phyloP scores from a whole-genome alignment of 2,113 vertebrate species.

The Rhinichthys klamathensis region DNA sequence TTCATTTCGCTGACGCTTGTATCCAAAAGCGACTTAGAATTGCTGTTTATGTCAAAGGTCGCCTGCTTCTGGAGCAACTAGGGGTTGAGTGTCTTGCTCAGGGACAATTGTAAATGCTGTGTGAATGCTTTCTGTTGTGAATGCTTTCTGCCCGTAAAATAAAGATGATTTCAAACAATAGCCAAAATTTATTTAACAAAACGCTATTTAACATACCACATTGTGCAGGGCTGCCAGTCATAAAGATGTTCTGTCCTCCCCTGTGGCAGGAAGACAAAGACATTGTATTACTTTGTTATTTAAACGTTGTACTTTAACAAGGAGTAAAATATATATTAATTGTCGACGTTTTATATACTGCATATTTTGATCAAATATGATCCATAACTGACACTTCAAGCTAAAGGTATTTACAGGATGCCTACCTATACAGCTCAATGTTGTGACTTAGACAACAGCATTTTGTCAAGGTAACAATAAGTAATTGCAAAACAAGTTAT shows the following conservation, averaged over 20 bases:
- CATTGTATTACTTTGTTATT: background rate
- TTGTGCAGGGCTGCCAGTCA: conserved; percentile 11
- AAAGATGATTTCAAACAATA: no score
- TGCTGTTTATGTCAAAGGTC: background rate
- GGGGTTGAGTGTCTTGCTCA: background rate
- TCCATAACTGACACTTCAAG: conserved; percentile 4
- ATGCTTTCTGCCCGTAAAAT: background rate
- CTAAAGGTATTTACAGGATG: conserved; percentile 13
- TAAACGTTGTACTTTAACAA: background rate
- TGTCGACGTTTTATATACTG: conserved; percentile 2
- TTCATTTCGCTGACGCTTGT: background rate
- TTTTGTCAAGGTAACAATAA: conserved; percentile 1
- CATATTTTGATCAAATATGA: background rate
- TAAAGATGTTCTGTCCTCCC: conserved; percentile 9
- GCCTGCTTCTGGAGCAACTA: background rate
- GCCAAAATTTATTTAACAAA: no score
- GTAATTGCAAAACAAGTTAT: background rate
- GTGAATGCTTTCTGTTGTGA: no score
- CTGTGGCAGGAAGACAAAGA: background rate
- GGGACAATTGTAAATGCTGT: no score
- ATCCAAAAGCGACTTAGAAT: background rate
- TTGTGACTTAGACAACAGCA: conserved; percentile 4
- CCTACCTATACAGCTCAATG: background rate
- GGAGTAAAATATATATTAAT: background rate
- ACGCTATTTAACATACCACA: conserved; percentile 11